Evolutionary conservation across 1,140 invertebrate species (phyloP).

Genomic region (Cephus cinctus): DNA sequence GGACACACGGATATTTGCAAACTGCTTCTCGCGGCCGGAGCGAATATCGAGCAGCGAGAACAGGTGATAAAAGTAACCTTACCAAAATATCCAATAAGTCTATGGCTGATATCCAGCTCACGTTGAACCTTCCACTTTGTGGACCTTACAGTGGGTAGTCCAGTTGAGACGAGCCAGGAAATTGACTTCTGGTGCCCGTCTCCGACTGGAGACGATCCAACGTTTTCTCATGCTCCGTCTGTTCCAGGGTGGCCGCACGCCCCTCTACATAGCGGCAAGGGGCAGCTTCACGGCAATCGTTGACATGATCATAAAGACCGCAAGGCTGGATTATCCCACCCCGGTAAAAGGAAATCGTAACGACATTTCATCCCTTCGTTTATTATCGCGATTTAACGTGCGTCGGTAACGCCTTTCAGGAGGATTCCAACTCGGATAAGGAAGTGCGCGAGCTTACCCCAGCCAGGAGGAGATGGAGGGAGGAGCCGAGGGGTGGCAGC

Average conservation of each 20-base stretch:
- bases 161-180: too few relatives aligned
- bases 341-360: too few relatives aligned
- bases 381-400: too few relatives aligned
- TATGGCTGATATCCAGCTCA: too few relatives aligned
- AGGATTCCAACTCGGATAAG: conserved; percentile 41
- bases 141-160: too few relatives aligned
- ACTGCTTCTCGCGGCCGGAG: conserved; percentile 63
- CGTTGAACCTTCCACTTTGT: too few relatives aligned
- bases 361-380: too few relatives aligned
- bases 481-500: conserved; percentile 35
- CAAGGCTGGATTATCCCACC: conserved; percentile 59
- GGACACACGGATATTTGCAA: conserved; percentile 69
- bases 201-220: too few relatives aligned
- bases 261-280: conserved; percentile 70
- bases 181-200: too few relatives aligned
- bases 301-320: conserved; percentile 80
- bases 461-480: conserved; percentile 36
- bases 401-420: conserved; percentile 44
- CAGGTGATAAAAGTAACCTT: too few relatives aligned
- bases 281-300: conserved; percentile 83
- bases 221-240: too few relatives aligned
- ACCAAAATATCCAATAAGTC: too few relatives aligned
- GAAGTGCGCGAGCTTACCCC: conserved; percentile 38
- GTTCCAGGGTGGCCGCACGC: conserved; percentile 64
- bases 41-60: conserved; percentile 65